Base-by-base conservation (phyloP, 2,797 vertebrate genomes). In the Euphonia xanthogaster region DNA sequence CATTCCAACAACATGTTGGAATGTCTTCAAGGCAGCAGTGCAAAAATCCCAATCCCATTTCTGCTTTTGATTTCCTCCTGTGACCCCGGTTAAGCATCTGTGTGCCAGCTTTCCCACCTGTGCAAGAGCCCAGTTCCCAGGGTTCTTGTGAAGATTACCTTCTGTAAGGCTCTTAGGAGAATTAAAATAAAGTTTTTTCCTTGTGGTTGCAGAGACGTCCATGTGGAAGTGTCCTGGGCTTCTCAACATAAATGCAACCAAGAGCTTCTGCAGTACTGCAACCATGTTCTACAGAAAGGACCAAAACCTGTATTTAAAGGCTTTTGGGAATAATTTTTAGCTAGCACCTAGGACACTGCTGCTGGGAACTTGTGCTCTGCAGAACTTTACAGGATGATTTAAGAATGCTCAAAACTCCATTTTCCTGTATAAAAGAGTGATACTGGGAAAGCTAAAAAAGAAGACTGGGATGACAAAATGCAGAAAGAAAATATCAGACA, bases 181-280 rank as follows among this genome's bases (percentile, higher is more conserved):
- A 91, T 86, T 82, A 96, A 91, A 96, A 88, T 60, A n/a, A 94
- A 92, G 44, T 44, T 37, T 70, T 55, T 92, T 57, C 70, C 58
- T 61, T 53, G 42, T 82, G 74, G 54, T 39, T 82, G 42, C 78
- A 84, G 27, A 89, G 60, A 42, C 84, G 71, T 73, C 67, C 17
- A 6, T 40, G 27, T 60, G 81, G 39, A 79, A 82, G 9, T 25
- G 57, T 74, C 45, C 30, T 73, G 51, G n/a, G 19, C 16, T 73
- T 86, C 57, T 90, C 86, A 87, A 61, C 24, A 90, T n/a, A 92
- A 74, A 66, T 7, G 35, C 68, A 94, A 90, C 14, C 21, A 72
- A 53, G 1, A 2, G 30, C 33, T 35, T 65, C 76, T 87, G 55
- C 23, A 88, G 55, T 33, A 57, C n/a, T 50, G 24, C 40, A 74